Evolutionary conservation across 2,113 vertebrate species (phyloP), one percentile per base, ranked within the genome.

Genomic region (Catharus bicknelli): DNA sequence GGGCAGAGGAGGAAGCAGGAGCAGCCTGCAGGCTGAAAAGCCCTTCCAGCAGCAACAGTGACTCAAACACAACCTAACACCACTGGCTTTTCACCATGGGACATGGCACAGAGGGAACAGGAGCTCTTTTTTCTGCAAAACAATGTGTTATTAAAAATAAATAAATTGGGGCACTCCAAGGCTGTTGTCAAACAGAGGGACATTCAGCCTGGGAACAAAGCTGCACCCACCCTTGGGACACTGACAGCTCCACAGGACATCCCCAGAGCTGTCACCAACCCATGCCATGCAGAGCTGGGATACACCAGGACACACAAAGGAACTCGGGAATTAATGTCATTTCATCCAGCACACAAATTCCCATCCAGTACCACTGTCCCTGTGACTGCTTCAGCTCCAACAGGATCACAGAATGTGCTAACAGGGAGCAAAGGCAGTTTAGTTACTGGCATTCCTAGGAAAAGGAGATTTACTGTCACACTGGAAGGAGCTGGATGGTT

Each of bases 211-310:
- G 36, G 53, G n/a, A 27, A 62, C 53, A 48, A 67, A 40, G 51
- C 72, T 59, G 34, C 7, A 5, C 6, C 23, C 70, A 55, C 16
- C 48, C 36, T 1, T 26, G 58, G 29, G 47, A 45, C 18, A 13
- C 0, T 0, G 6, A 10, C 6, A 21, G 57, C 54, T 10, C 20
- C 76, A 32, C 1, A 5, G 77, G 69, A 61, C 66, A 47, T 3
- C 55, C 61, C 59, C 61, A 40, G 64, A 47, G 57, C 53, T 23
- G 66, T 17, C 83, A 13, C 18, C 16, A 58, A 26, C 62, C 63
- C 30, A 0, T 1, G 19, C 42, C 62, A 32, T 1, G 13, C 0
- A 1, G 34, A 5, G 57, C 89, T 59, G 86, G 48, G 48, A 55
- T 64, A 55, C 13, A 9, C 29, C 76, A 36, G 62, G 34, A 79